These are phyloP conservation scores for Acrocephalus arundinaceus DNA, from an alignment of 2,113 vertebrate species.

Conservation along the genomic window DNA sequence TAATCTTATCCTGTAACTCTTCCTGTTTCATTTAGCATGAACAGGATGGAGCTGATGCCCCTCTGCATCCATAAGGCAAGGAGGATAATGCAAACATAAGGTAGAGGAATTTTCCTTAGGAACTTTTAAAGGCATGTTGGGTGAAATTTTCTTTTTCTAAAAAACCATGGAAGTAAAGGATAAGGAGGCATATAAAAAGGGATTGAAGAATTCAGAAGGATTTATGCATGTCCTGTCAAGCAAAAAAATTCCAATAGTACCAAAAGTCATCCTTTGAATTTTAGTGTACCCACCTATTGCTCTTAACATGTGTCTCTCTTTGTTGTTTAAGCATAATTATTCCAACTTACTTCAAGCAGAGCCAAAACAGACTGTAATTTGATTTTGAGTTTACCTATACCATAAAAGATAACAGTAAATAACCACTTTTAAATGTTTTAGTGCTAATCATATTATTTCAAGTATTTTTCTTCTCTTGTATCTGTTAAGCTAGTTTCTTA, in stretches of 20 bases:
- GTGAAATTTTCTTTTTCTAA: background rate
- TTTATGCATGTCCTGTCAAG: background rate
- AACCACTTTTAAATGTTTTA: background rate
- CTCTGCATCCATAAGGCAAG: background rate
- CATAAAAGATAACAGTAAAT: background rate
- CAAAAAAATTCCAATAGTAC: background rate
- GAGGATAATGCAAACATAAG: background rate
- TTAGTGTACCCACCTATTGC: background rate
- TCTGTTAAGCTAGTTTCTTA: background rate
- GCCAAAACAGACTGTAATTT: background rate
- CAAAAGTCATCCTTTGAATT: background rate
- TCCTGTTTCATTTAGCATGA: background rate
- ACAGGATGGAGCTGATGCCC: background rate
- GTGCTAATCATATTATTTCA: background rate
- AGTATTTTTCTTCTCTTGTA: background rate
- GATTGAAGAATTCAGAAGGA: background rate
- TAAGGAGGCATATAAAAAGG: background rate
- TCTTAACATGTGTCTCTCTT: background rate
- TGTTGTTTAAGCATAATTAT: background rate
- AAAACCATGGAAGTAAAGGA: background rate
- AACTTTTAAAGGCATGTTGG: background rate
- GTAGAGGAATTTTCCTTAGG: background rate
- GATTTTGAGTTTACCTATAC: background rate
- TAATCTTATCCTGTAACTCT: background rate
- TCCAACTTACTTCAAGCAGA: background rate